phyloP scores from a whole-genome alignment of 2,888 invertebrate genomes.

The Luffia ferchaultella region DNA sequence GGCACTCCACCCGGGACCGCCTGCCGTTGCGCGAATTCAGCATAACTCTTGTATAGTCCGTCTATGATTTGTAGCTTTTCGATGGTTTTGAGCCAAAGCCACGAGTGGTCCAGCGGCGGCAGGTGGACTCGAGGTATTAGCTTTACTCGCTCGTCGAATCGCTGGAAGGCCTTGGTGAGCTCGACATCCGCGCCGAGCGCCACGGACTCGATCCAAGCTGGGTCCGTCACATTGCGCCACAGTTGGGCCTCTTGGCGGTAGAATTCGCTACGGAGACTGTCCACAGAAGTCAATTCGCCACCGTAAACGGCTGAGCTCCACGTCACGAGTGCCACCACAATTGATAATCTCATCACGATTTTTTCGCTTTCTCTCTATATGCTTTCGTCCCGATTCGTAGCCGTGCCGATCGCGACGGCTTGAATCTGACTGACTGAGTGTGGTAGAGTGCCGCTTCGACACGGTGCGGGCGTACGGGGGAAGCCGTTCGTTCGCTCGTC shows the following conservation, averaged over 20 bases:
- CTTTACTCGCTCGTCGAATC: slow-evolving; percentile 61
- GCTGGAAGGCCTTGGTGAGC: slow-evolving; percentile 65
- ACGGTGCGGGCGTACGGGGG: not conserved
- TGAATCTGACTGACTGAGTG: not conserved
- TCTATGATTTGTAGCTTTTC: slow-evolving; percentile 70
- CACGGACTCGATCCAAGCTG: slow-evolving; percentile 32
- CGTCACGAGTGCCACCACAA: not conserved
- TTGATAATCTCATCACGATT: too few species aligned
- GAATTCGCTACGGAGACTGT: slow-evolving; percentile 67
- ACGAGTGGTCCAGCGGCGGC: slow-evolving; percentile 37
- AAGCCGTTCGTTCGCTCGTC: not conserved
- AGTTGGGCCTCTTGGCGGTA: slow-evolving; percentile 63
- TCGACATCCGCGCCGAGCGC: slow-evolving; percentile 59
- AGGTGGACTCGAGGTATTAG: slow-evolving; percentile 29
- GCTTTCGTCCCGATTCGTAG: not conserved
- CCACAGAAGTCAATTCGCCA: slow-evolving; percentile 52
- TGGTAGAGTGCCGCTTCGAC: not conserved
- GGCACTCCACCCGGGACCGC: slow-evolving; percentile 39
- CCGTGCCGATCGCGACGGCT: not conserved
- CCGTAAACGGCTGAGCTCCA: slow-evolving; percentile 21
- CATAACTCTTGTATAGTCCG: slow-evolving; percentile 72
- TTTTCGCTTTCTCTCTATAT: not conserved
- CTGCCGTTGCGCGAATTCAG: slow-evolving; percentile 63
- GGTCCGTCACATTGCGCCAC: slow-evolving; percentile 49
- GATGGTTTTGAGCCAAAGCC: slow-evolving; percentile 71